These are phyloP conservation scores for Arenaria interpres DNA, from an alignment of 2,113 vertebrate genomes.

Conservation along the genomic window DNA sequence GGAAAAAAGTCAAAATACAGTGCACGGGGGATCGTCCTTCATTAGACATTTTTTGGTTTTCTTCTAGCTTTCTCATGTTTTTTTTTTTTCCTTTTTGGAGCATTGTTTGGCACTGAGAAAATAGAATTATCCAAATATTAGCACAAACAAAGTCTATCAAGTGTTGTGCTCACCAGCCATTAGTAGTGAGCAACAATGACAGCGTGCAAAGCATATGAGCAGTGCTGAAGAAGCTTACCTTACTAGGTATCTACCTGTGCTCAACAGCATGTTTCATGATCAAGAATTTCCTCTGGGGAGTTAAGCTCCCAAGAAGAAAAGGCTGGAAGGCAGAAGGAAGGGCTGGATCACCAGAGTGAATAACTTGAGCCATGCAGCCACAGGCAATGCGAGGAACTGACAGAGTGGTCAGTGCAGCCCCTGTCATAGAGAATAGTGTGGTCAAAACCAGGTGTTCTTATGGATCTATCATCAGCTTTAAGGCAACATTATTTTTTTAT, in stretches of 20 bases:
- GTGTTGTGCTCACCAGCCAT: background rate
- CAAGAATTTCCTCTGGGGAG: accelerated
- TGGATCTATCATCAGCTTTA: background rate
- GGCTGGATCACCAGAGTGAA: background rate
- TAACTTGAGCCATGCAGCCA: background rate
- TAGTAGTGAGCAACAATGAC: background rate
- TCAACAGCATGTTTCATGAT: background rate
- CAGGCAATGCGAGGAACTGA: background rate
- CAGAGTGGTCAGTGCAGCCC: background rate
- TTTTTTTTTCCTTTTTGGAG: background rate
- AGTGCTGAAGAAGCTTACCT: background rate
- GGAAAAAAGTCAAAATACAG: background rate
- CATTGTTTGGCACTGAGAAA: background rate
- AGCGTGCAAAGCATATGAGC: background rate
- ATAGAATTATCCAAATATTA: background rate
- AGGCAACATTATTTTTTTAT: background rate
- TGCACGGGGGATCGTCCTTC: background rate
- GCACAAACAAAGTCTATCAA: background rate
- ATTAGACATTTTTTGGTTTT: background rate
- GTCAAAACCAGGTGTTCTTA: background rate
- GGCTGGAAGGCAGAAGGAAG: background rate
- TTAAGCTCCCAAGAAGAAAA: background rate
- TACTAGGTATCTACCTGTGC: accelerated
- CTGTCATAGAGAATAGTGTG: background rate
- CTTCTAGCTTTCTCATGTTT: background rate